Evolutionary conservation across 2,797 vertebrate species (phyloP).

Genomic region (Muscicapa comitata): DNA sequence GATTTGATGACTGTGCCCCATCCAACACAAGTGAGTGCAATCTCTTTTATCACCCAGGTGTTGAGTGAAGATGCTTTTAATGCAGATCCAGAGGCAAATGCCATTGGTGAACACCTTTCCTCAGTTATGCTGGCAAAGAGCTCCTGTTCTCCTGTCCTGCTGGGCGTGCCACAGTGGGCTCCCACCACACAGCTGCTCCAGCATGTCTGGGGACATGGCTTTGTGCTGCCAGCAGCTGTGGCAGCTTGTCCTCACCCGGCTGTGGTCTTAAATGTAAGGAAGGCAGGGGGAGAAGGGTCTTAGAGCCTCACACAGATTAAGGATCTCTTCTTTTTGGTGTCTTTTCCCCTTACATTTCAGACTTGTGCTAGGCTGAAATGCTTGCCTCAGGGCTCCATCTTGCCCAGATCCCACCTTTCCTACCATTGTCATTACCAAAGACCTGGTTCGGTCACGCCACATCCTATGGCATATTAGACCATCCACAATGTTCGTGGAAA

Average conservation of each 20-base stretch:
- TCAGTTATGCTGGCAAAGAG: rapidly evolving
- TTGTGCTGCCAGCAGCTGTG: background rate
- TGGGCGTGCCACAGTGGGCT: rapidly evolving
- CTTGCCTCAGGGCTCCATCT: background rate
- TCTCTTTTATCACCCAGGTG: background rate
- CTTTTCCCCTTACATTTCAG: background rate
- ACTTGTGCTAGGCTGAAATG: background rate
- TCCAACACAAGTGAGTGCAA: background rate
- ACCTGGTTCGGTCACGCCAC: background rate
- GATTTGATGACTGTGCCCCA: background rate
- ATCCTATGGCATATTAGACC: background rate
- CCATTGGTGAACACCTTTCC: background rate
- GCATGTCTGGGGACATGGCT: rapidly evolving
- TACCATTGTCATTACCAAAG: background rate
- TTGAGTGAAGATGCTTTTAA: background rate
- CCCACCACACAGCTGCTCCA: background rate
- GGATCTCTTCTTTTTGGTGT: background rate
- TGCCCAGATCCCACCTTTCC: background rate
- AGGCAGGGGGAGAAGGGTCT: background rate
- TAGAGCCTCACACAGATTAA: background rate
- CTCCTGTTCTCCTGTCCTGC: background rate
- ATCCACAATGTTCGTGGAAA: background rate
- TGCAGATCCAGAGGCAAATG: background rate
- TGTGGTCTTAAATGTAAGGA: background rate
- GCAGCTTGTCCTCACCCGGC: background rate